These are phyloP conservation scores for Smithornis capensis DNA, from an alignment of 2,113 vertebrate species.

Conservation along the genomic window DNA sequence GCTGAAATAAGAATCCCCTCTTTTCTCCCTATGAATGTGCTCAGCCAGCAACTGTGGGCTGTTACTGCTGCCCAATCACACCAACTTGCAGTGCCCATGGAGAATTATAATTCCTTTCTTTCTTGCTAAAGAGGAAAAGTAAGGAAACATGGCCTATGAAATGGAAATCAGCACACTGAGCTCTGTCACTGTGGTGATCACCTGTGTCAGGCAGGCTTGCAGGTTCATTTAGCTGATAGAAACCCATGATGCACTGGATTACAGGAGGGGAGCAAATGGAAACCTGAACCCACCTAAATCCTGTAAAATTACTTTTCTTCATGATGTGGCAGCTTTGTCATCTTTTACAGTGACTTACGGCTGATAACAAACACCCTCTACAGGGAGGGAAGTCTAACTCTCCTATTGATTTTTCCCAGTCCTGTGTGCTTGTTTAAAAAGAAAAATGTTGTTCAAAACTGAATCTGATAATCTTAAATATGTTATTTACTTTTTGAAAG, in stretches of 20 bases:
- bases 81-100: neutral
- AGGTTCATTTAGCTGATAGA: constrained; percentile 16
- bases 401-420: constrained; percentile 62
- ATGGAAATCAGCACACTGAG: neutral
- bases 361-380: constrained; percentile 37
- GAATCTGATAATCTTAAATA: constrained; percentile 72
- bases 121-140: neutral
- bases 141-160: neutral
- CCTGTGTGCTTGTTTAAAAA: constrained; percentile 66
- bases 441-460: constrained; percentile 73
- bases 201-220: neutral
- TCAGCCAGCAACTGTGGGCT: neutral
- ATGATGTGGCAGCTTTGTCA: constrained; percentile 61
- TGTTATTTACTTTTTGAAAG: constrained; percentile 79
- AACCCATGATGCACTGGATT: neutral
- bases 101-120: neutral
- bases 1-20: neutral
- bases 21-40: neutral
- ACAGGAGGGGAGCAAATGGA: neutral
- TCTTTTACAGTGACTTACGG: constrained; percentile 31
- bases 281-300: constrained; percentile 11
- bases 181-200: constrained; percentile 1
- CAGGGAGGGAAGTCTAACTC: neutral
- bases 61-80: neutral
- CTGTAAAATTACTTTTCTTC: constrained; percentile 54